phyloP scores from a whole-genome alignment of 1,140 invertebrate genomes.

The Penaeus japonicus region DNA sequence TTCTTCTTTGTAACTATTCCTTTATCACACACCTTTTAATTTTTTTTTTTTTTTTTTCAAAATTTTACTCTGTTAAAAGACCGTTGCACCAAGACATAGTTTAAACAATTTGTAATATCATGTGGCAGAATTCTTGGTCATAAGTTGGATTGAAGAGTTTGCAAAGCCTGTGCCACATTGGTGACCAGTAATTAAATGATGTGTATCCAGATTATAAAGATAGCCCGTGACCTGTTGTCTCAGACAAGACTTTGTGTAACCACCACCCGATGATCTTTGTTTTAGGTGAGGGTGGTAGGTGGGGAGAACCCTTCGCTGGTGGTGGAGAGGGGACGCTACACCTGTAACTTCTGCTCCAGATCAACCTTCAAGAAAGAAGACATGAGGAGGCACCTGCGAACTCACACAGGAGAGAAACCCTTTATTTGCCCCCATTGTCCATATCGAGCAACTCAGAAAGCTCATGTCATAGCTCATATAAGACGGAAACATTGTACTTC shows the following conservation, averaged over 20 bases:
- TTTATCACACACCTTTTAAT: too few relatives aligned
- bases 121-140: too few relatives aligned
- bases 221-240: not conserved
- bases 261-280: constrained; percentile 34
- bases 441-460: constrained; percentile 42
- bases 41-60: too few relatives aligned
- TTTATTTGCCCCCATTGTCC: constrained; percentile 27
- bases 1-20: too few relatives aligned
- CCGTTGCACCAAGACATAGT: too few relatives aligned
- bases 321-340: constrained; percentile 23
- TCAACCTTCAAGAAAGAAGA: constrained; percentile 40
- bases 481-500: constrained; percentile 22
- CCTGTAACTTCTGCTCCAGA: constrained; percentile 31
- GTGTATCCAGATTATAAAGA: not conserved
- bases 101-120: too few relatives aligned
- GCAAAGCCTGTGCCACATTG: not conserved
- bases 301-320: constrained; percentile 9
- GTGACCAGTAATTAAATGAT: not conserved
- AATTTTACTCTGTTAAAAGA: too few relatives aligned
- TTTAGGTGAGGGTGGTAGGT: constrained; percentile 37
- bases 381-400: constrained; percentile 32
- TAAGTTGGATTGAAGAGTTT: not conserved
- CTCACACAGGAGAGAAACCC: constrained; percentile 36
- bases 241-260: constrained; percentile 15
- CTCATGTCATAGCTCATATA: constrained; percentile 30